Percentiles rank a stretch among this genome's conserved stretches.
phyloP scores from a whole-genome alignment of 2,888 invertebrate species.

The Rhaphigaster nebulosa region DNA sequence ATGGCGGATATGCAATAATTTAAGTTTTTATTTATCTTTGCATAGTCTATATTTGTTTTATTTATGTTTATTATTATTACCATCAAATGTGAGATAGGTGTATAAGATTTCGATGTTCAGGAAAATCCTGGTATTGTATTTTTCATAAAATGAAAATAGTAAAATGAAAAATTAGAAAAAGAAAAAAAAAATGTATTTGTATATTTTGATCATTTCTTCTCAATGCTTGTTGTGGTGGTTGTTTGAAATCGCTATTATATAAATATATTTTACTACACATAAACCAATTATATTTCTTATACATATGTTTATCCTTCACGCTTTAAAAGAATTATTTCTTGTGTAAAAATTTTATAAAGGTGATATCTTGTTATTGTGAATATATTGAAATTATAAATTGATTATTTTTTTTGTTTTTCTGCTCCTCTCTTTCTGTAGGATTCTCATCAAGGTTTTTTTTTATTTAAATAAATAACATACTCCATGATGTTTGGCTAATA shows the following conservation, averaged over 20 bases:
- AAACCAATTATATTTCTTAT: slow-evolving; percentile 45
- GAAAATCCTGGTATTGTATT: slow-evolving; percentile 51
- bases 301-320: slow-evolving; percentile 54
- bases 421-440: neutral
- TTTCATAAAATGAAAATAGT: slow-evolving; percentile 57
- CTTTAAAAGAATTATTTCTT: slow-evolving; percentile 57
- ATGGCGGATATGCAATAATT: slow-evolving; percentile 55
- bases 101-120: slow-evolving; percentile 49
- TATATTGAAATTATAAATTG: slow-evolving; percentile 56
- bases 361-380: slow-evolving; percentile 61
- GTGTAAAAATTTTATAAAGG: slow-evolving; percentile 58
- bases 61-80: slow-evolving; percentile 59
- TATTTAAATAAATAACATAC: too few species aligned
- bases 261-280: slow-evolving; percentile 57
- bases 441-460: too few species aligned
- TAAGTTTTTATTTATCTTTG: slow-evolving; percentile 42
- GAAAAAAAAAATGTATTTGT: slow-evolving; percentile 51
- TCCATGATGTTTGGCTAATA: neutral
- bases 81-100: slow-evolving; percentile 57
- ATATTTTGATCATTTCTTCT: slow-evolving; percentile 52
- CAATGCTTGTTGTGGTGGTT: slow-evolving; percentile 59
- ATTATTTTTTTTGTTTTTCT: slow-evolving; percentile 36
- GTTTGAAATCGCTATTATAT: slow-evolving; percentile 58
- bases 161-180: slow-evolving; percentile 34
- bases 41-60: slow-evolving; percentile 55